Evolutionary conservation across 2,888 invertebrate species (phyloP).

Genomic region (Coenonympha arcania): DNA sequence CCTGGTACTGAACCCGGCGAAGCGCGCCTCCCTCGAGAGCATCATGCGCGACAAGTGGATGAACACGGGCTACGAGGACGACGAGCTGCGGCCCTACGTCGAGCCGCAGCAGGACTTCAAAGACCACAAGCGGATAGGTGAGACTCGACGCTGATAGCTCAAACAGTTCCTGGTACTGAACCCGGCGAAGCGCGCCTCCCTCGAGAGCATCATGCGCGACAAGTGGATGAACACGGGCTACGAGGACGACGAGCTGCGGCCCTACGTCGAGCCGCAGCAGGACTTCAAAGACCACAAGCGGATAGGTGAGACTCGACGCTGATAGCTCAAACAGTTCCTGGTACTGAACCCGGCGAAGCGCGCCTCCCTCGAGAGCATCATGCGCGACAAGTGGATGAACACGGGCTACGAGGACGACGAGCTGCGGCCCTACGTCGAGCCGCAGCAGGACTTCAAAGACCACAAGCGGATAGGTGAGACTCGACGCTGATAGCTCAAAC

Average conservation of each 20-base stretch:
- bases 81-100: constrained; percentile 96
- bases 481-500: too few species aligned
- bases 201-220: constrained; percentile 92
- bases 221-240: constrained; percentile 99
- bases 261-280: constrained; percentile 95
- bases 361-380: constrained; percentile 89
- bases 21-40: constrained; percentile 92
- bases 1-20: constrained; percentile 98
- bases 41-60: constrained; percentile 99
- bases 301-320: constrained; percentile 83
- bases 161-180: constrained; percentile 99
- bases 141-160: too few species aligned
- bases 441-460: constrained; percentile 96
- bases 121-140: constrained; percentile 96
- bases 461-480: constrained; percentile 90
- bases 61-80: constrained; percentile 99
- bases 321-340: constrained; percentile 99
- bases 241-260: constrained; percentile 98
- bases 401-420: constrained; percentile 99
- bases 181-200: constrained; percentile 95
- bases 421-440: constrained; percentile 96
- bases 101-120: constrained; percentile 97
- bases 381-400: constrained; percentile 99
- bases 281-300: constrained; percentile 97
- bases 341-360: constrained; percentile 98